These are phyloP conservation scores for Diarsia mendica DNA, from an alignment of 2,888 invertebrate species.

Conservation along the genomic window DNA sequence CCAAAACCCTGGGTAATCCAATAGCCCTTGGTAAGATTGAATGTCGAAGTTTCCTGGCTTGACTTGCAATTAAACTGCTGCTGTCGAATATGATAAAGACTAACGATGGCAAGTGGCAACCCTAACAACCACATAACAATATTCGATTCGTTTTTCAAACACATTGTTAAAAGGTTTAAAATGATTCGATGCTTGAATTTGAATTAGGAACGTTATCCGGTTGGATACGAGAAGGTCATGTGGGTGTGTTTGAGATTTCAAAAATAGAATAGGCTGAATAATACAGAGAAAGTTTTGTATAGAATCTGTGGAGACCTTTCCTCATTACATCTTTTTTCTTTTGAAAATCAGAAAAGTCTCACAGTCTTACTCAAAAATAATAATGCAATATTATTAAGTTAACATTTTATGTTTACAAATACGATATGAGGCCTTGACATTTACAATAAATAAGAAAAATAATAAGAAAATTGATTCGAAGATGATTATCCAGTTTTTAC, in stretches of 20 bases:
- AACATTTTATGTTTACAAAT: background rate
- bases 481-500: conserved; percentile 32
- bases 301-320: background rate
- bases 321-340: background rate
- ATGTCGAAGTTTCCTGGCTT: no score
- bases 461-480: conserved; percentile 15
- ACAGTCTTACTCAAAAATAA: background rate
- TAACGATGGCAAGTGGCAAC: conserved; percentile 38
- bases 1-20: background rate
- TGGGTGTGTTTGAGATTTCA: conserved; percentile 60
- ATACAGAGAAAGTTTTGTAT: conserved; percentile 49
- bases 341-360: background rate
- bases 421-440: conserved; percentile 27
- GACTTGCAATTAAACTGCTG: background rate
- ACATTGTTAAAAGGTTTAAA: conserved; percentile 59
- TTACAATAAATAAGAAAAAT: conserved; percentile 16
- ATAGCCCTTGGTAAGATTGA: background rate
- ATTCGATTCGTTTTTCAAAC: conserved; percentile 49
- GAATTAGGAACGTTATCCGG: conserved; percentile 60
- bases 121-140: conserved; percentile 45
- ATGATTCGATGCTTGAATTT: conserved; percentile 57
- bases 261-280: conserved; percentile 45
- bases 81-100: background rate
- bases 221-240: conserved; percentile 59
- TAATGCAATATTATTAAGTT: conserved; percentile 1